These are phyloP conservation scores for Charaxes varanes DNA, from an alignment of 1,140 invertebrate genomes.

Conservation along the genomic window DNA sequence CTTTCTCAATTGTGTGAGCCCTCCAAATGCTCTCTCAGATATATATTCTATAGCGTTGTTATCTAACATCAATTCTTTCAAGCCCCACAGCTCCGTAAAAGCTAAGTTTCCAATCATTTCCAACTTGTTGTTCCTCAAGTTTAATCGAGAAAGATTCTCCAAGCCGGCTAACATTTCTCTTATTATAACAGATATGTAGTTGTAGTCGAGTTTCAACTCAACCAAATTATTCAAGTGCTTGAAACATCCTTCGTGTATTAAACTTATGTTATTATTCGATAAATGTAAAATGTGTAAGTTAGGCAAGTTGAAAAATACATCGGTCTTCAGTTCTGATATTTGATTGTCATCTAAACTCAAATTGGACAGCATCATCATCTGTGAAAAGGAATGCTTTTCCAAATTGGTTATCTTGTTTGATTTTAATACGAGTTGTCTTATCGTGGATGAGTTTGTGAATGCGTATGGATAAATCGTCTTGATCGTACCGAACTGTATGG, in stretches of 20 bases:
- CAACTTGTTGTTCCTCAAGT: slow-evolving; percentile 81
- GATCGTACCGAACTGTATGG: slow-evolving; percentile 82
- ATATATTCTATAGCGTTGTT: slow-evolving; percentile 79
- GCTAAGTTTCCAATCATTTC: slow-evolving; percentile 82
- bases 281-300: slow-evolving; percentile 79
- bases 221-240: slow-evolving; percentile 78
- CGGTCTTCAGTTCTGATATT: slow-evolving; percentile 81
- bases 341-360: slow-evolving; percentile 83
- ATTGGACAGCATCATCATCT: slow-evolving; percentile 78
- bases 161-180: slow-evolving; percentile 82
- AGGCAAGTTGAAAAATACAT: slow-evolving; percentile 82
- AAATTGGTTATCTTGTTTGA: slow-evolving; percentile 80
- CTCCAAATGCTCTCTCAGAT: slow-evolving; percentile 81
- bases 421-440: slow-evolving; percentile 80
- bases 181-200: slow-evolving; percentile 81
- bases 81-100: slow-evolving; percentile 82
- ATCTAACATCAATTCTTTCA: slow-evolving; percentile 83
- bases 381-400: slow-evolving; percentile 79
- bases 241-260: slow-evolving; percentile 85
- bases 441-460: slow-evolving; percentile 81
- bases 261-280: slow-evolving; percentile 82
- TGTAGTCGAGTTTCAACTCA: slow-evolving; percentile 81
- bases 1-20: slow-evolving; percentile 79
- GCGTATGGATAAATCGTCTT: slow-evolving; percentile 79
- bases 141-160: slow-evolving; percentile 78